Percentiles rank a stretch among this genome's conserved stretches.
Conservation (phyloP, 2,113 vertebrate species). For the Laticauda colubrina region DNA sequence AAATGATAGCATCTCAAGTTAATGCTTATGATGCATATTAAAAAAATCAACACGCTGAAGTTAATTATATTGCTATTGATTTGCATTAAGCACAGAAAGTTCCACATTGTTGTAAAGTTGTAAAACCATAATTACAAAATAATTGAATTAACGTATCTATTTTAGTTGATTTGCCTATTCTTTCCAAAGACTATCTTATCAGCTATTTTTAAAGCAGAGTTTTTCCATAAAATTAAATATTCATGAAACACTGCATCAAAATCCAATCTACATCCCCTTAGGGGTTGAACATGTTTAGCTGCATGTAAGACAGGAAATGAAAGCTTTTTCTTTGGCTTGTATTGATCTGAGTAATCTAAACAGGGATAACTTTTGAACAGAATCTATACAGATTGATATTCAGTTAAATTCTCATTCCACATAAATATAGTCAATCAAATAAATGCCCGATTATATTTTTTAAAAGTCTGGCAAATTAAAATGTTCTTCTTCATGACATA, state of each 20-base stretch:
- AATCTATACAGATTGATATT: neutral
- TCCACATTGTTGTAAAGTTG: neutral
- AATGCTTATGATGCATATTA: neutral
- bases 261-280: neutral
- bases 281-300: neutral
- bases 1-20: neutral
- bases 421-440: neutral
- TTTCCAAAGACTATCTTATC: neutral
- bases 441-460: neutral
- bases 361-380: neutral
- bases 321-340: neutral
- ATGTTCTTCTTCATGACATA: neutral
- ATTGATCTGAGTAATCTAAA: neutral
- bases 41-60: neutral
- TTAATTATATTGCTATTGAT: neutral
- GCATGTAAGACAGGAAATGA: neutral
- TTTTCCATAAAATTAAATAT: neutral
- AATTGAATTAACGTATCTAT: neutral
- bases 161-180: neutral
- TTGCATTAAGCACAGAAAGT: neutral
- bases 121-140: neutral
- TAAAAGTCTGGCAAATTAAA: neutral
- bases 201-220: neutral
- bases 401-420: neutral
- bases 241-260: neutral